A percentile compares a stretch with the other conserved stretches of the same genome.
phyloP scores from a whole-genome alignment of 1,140 invertebrate genomes.

The Agrilus planipennis region DNA sequence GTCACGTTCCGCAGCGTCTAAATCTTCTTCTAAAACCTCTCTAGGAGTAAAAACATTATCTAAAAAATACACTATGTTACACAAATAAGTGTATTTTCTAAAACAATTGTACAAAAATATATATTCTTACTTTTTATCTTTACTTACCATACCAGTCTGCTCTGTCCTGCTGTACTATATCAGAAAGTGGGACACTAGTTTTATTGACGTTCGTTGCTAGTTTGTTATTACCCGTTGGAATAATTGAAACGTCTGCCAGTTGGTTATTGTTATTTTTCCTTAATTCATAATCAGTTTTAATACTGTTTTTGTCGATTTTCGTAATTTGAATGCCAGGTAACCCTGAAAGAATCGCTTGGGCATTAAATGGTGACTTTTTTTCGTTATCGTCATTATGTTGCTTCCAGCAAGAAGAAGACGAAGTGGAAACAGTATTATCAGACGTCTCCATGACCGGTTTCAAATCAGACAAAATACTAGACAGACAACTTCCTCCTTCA shows the following conservation, averaged over 20 bases:
- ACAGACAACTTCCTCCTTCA: slow-evolving; percentile 16
- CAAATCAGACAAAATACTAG: slow-evolving; percentile 16
- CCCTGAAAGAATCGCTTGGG: slow-evolving; percentile 30
- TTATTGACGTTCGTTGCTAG: too few relatives aligned
- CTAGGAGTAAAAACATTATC: slow-evolving; percentile 67
- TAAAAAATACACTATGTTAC: slow-evolving; percentile 34
- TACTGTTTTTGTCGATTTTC: slow-evolving; percentile 26
- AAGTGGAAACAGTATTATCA: slow-evolving; percentile 7
- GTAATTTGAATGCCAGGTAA: slow-evolving; percentile 33
- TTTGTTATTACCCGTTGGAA: slow-evolving; percentile 25
- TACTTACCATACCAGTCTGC: slow-evolving; percentile 30
- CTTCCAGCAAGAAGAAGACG: background rate
- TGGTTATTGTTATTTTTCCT: slow-evolving; percentile 18
- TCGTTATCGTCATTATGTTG: slow-evolving; percentile 4
- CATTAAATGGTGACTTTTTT: slow-evolving; percentile 20
- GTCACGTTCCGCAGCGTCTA: slow-evolving; percentile 63
- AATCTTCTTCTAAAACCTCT: slow-evolving; percentile 60
- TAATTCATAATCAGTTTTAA: slow-evolving; percentile 14
- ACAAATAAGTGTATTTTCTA: background rate
- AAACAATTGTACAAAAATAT: slow-evolving; percentile 1
- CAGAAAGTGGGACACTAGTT: too few relatives aligned
- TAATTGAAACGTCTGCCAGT: slow-evolving; percentile 31
- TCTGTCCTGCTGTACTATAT: slow-evolving; percentile 27
- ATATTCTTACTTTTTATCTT: background rate
- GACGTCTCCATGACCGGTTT: slow-evolving; percentile 17